Evolutionary conservation across 1,140 invertebrate genomes (phyloP).

Genomic region (Cylas formicarius): DNA sequence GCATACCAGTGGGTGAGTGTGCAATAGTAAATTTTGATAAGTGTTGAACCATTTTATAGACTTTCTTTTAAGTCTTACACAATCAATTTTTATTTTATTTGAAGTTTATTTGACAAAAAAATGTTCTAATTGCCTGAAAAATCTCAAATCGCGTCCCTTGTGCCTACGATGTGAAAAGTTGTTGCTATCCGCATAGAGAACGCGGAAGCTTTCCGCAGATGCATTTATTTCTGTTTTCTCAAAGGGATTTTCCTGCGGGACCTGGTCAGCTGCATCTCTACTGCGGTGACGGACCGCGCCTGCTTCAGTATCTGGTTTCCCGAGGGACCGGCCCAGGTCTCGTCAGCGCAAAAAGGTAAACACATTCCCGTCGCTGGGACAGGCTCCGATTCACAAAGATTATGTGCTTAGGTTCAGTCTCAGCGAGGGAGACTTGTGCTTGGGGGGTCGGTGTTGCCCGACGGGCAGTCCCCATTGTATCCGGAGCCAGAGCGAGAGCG

Average conservation of each 20-base stretch:
- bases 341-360: constrained; percentile 9
- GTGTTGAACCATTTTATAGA: too few species aligned
- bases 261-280: constrained; percentile 47
- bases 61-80: not conserved
- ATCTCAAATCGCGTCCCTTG: too few species aligned
- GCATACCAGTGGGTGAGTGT: constrained; percentile 44
- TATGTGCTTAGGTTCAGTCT: constrained; percentile 41
- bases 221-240: not conserved
- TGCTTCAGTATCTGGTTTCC: constrained; percentile 44
- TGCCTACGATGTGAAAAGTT: too few species aligned
- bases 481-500: constrained; percentile 33
- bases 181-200: too few species aligned
- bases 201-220: too few species aligned
- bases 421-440: constrained; percentile 46
- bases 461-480: constrained; percentile 30
- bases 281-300: constrained; percentile 42
- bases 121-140: too few species aligned
- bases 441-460: constrained; percentile 13
- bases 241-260: constrained; percentile 45
- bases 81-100: not conserved
- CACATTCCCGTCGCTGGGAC: too few species aligned
- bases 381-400: not conserved
- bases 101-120: too few species aligned
- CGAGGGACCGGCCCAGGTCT: constrained; percentile 34
- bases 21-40: constrained; percentile 14